Conservation (phyloP, 1,140 invertebrate genomes). For the Saccostrea echinata region DNA sequence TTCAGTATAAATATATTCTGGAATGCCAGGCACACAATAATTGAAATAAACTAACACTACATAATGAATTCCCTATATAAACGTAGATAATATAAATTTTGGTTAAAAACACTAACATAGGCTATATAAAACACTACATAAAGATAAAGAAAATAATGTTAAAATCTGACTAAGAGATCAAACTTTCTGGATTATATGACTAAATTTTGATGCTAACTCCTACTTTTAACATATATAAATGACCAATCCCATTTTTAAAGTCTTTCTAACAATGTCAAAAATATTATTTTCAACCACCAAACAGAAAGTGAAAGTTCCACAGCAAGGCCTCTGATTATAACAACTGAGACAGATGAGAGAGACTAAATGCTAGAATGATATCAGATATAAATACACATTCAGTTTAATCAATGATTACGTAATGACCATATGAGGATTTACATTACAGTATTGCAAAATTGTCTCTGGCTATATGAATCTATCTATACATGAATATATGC, state of each 20-base stretch:
- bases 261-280: background rate
- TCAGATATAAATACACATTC: background rate
- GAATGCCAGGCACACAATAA: constrained; percentile 20
- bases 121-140: constrained; percentile 14
- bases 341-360: constrained; percentile 22
- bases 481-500: background rate
- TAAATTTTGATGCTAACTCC: background rate
- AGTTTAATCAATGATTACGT: background rate
- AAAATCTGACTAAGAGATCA: constrained; percentile 37
- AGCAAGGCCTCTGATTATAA: constrained; percentile 17
- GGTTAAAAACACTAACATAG: constrained; percentile 15
- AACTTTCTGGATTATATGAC: constrained; percentile 13
- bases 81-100: background rate
- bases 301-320: background rate
- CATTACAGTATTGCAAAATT: constrained; percentile 21
- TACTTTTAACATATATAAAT: background rate
- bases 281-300: background rate
- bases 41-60: background rate
- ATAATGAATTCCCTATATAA: background rate
- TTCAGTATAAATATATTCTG: constrained; percentile 8
- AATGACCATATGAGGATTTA: background rate
- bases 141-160: background rate
- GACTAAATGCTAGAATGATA: constrained; percentile 26
- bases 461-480: constrained; percentile 22
- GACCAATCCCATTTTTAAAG: constrained; percentile 1